A percentile compares a stretch with the other conserved stretches of the same genome.
Evolutionary conservation across 2,113 vertebrate genomes (phyloP).

Genomic region (Malurus cyaneus): DNA sequence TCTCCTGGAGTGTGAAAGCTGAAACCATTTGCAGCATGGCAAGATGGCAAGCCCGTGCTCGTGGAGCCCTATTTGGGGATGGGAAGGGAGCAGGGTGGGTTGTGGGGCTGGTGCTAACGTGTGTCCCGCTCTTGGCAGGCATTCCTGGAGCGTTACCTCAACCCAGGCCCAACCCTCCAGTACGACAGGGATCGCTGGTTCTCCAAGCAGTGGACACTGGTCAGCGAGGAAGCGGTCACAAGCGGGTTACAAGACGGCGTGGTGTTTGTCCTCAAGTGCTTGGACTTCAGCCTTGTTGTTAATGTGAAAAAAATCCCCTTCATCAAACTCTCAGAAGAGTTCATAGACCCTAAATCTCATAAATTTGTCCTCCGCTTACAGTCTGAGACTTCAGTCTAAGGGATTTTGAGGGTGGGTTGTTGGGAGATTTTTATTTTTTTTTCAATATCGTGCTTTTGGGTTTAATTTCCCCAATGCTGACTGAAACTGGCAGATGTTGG

Average conservation of each 20-base stretch:
- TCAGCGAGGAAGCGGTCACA: slow-evolving; percentile 80
- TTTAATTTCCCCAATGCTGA: slow-evolving; percentile 61
- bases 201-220: slow-evolving; percentile 76
- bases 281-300: slow-evolving; percentile 81
- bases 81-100: not conserved
- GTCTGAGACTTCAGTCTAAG: slow-evolving; percentile 80
- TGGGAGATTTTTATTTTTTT: not conserved
- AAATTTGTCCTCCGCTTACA: slow-evolving; percentile 79
- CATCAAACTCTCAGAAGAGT: slow-evolving; percentile 80
- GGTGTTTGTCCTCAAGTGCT: slow-evolving; percentile 78
- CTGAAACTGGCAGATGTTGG: slow-evolving; percentile 71
- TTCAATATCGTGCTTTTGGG: slow-evolving; percentile 48
- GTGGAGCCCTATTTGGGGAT: rapidly evolving
- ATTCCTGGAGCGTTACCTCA: slow-evolving; percentile 81
- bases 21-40: not conserved
- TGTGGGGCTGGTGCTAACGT: not conserved
- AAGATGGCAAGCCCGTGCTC: not conserved
- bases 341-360: slow-evolving; percentile 82
- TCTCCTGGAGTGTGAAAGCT: not conserved
- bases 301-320: slow-evolving; percentile 84
- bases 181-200: slow-evolving; percentile 79
- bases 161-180: slow-evolving; percentile 75
- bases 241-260: slow-evolving; percentile 70
- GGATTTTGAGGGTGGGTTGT: slow-evolving; percentile 41
- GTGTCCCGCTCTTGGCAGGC: slow-evolving; percentile 63